Percentiles rank a stretch among this genome's conserved stretches.
Evolutionary conservation across 1,140 invertebrate genomes (phyloP).

Genomic region (Chrysopa pallens): DNA sequence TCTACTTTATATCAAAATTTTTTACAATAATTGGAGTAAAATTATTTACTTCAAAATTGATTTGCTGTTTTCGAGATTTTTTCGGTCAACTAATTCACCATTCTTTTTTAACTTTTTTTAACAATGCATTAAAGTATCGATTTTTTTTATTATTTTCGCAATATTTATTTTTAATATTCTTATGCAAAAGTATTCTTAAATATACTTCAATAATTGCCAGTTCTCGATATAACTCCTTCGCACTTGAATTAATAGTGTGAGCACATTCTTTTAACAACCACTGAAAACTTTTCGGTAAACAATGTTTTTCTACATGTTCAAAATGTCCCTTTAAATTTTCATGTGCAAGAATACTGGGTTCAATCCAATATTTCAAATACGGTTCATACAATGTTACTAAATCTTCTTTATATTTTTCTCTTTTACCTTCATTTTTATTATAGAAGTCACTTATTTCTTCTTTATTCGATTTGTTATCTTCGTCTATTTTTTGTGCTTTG

Average conservation of each 20-base stretch:
- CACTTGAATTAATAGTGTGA: background rate
- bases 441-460: background rate
- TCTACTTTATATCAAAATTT: too few species aligned
- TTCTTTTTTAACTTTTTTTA: background rate
- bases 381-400: background rate
- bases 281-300: background rate
- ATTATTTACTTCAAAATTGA: too few species aligned
- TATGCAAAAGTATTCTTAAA: background rate
- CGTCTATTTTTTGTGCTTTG: too few species aligned
- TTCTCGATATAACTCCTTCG: background rate
- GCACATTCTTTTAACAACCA: background rate
- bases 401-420: background rate
- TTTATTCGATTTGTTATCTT: background rate
- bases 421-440: background rate
- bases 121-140: background rate
- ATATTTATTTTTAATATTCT: too few species aligned
- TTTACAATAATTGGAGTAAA: too few species aligned
- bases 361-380: background rate
- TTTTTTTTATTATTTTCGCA: too few species aligned
- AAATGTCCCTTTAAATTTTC: too few species aligned
- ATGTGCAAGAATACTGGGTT: background rate
- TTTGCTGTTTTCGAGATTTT: too few species aligned
- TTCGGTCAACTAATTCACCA: background rate
- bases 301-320: background rate
- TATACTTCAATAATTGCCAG: background rate